Conservation (phyloP, 2,797 vertebrate species). For the Chanos chanos region DNA sequence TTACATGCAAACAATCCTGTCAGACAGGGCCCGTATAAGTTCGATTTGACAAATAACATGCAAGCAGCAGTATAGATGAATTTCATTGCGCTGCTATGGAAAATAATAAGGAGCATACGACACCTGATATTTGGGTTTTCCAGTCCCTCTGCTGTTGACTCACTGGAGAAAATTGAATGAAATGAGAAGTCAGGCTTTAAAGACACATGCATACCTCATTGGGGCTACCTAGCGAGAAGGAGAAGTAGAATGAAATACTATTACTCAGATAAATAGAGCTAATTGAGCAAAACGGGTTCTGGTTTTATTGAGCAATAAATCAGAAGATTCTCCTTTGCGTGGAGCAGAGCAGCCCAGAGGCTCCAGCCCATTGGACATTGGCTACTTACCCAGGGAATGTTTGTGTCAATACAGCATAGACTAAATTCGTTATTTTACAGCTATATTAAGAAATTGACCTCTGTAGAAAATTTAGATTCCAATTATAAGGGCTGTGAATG, state of each 20-base stretch:
- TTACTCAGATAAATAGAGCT: slow-evolving; percentile 52
- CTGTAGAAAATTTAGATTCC: too few relatives aligned
- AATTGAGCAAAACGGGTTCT: slow-evolving; percentile 49
- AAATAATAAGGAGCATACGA: slow-evolving; percentile 37
- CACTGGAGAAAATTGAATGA: slow-evolving; percentile 30
- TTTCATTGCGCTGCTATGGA: slow-evolving; percentile 42
- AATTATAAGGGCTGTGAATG: too few relatives aligned
- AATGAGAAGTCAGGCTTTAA: slow-evolving; percentile 30
- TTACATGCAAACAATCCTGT: slow-evolving; percentile 24
- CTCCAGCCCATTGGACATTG: too few relatives aligned
- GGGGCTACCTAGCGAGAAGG: slow-evolving; percentile 29
- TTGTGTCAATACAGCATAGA: too few relatives aligned
- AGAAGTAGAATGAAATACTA: slow-evolving; percentile 40
- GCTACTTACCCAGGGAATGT: too few relatives aligned
- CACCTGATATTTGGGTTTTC: slow-evolving; percentile 31
- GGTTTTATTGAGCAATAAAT: slow-evolving; percentile 51
- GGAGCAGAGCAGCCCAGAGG: background rate
- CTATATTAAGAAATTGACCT: too few relatives aligned
- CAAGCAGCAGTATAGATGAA: slow-evolving; percentile 36
- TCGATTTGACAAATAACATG: slow-evolving; percentile 34
- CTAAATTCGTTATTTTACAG: too few relatives aligned
- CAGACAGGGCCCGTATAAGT: slow-evolving; percentile 6
- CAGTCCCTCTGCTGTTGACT: slow-evolving; percentile 24
- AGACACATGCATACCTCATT: slow-evolving; percentile 29
- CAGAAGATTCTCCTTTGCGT: slow-evolving; percentile 13